Evolutionary conservation across 2,797 vertebrate species (phyloP), one percentile per base, ranked within the genome.

Genomic region (Gallinago nigripennis): DNA sequence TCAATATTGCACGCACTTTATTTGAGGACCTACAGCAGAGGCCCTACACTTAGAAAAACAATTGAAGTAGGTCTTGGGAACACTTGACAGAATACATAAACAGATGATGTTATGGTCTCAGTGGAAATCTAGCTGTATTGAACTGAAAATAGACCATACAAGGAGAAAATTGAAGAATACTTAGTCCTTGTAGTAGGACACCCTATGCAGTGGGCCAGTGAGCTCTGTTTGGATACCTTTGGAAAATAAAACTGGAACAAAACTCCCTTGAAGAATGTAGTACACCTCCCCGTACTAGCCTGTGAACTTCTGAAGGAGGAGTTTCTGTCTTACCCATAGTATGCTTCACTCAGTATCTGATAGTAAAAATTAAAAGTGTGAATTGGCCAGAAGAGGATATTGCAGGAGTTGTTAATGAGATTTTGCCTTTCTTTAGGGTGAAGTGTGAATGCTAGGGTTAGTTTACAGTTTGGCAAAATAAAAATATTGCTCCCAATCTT

Each of bases 11-110:
- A 57, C 2, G 0, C 37, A 6, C 71, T 95, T 94, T 54, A 85
- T 88, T 95, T 95, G 73, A 95, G 88, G 96, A 90, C 83, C 93
- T 95, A 96, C 93, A 96, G 93, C 94, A 95, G 86, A 95, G 93
- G 70, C 77, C 63, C 92, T 92, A 81, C 77, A 45, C 83, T 92
- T 95, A 95, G 70, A 91, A 91, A 95, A 97, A 92, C 93, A 97
- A 83, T 92, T 96, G 90, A 93, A 95, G 94, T 93, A 84, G 86
- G 86, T 82, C 88, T 93, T 95, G 81, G 95, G 88, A 95, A 54
- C 87, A 84, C 91, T 94, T 88, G 88, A 78, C 69, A 91, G 92
- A 94, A 92, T 92, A 63, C 58, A 43, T 95, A 92, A 95, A 90
- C 83, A 88, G 85, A 92, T 95, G 94, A 94, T 95, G 80, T 92